Conservation (phyloP, 2,797 vertebrate species). For the Sparus aurata region DNA sequence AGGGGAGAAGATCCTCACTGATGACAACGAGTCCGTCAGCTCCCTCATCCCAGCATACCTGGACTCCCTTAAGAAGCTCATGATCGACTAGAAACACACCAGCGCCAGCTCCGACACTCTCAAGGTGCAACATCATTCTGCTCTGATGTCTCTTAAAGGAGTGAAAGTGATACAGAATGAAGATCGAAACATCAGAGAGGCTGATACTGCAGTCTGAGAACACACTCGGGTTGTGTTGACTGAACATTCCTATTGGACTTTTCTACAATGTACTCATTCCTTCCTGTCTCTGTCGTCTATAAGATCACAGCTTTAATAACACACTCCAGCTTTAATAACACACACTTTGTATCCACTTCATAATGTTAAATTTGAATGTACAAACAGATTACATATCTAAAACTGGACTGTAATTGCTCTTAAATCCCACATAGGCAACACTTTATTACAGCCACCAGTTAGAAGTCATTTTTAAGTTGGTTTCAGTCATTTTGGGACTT, state of each 20-base stretch:
- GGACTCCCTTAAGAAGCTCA: constrained; percentile 89
- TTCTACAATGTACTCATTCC: constrained; percentile 2
- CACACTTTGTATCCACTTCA: constrained; percentile 32
- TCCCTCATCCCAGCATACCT: constrained; percentile 89
- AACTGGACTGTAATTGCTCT: constrained; percentile 14
- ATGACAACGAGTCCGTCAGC: constrained; percentile 84
- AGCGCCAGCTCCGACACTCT: background rate
- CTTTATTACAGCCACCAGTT: background rate
- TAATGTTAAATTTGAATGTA: constrained; percentile 43
- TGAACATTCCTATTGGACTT: constrained; percentile 9
- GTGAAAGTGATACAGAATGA: background rate
- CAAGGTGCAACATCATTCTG: background rate
- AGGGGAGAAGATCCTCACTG: constrained; percentile 86
- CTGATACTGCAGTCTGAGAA: constrained; percentile 11
- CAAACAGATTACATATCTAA: constrained; percentile 39
- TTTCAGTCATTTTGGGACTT: background rate
- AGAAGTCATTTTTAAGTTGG: constrained; percentile 12
- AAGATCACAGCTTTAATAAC: constrained; percentile 3
- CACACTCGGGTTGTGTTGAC: constrained; percentile 21
- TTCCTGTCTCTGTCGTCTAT: constrained; percentile 28
- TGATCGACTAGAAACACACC: constrained; percentile 82
- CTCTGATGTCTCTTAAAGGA: background rate
- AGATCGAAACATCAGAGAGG: constrained; percentile 27
- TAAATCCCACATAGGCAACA: constrained; percentile 1
- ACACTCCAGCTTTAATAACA: constrained; percentile 17